Base-by-base conservation (phyloP, 2,113 vertebrate species). In the Apodemus sylvaticus region DNA sequence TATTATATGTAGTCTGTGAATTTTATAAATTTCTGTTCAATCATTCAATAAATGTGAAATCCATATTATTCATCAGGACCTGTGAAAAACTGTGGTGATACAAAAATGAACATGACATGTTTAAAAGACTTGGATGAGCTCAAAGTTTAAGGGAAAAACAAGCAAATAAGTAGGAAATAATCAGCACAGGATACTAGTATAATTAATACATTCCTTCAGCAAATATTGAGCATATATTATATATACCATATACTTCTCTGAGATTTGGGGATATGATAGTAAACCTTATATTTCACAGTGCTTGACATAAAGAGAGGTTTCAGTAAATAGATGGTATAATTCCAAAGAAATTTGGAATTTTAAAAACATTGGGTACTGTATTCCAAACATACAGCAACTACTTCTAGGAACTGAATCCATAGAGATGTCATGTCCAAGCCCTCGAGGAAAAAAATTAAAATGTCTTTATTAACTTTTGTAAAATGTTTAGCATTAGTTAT, bases 31-130 rank as follows among this genome's bases (percentile, higher is more conserved):
- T 92, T 81, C 19, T 81, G 20, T 77, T 76, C 58, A 91, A 42
- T 86, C 48, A 94, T 76, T 93, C 45, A 83, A 90, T 31, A 89
- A 64, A 89, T 89, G 86, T 60, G 86, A 92, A 89, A 34, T 68
- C 9, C 12, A 29, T 83, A 76, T 17, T 86, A 34, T 51, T 19
- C 22, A 51, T 62, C 34, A 73, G 36, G 22, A 82, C 42, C 39
- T 78, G 5, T 83, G 42, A 36, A 71, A 94, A 26, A 34, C 89
- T 8, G 6, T 71, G 58, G 0, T 73, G 39, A 87, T 94, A 83
- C 3, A 90, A n/a, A 39, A 71, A 73, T 91, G 51, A 77, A 78
- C 14, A 82, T 83, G 29, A 78, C 53, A 92, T 48, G 12, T 60
- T 48, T 93, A 81, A 68, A 73, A 86, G 11, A 9, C 74, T 16